A percentile compares a stretch with the other conserved stretches of the same genome.
phyloP scores from a whole-genome alignment of 2,888 invertebrate genomes.

The Epirrhoe tristata region DNA sequence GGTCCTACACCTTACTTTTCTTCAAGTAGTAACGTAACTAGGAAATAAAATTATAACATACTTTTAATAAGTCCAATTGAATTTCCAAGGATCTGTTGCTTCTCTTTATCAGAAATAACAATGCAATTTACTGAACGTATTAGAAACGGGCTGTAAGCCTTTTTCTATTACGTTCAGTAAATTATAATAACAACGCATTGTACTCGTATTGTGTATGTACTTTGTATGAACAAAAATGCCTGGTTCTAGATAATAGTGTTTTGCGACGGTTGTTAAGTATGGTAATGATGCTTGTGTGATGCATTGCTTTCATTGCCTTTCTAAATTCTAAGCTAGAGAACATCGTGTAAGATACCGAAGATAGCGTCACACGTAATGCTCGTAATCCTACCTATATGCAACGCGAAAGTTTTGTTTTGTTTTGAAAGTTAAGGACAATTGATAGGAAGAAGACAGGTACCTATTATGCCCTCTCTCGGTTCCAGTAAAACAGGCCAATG shows the following conservation, averaged over 20 bases:
- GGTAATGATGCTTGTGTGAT: constrained; percentile 41
- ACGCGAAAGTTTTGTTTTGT: not conserved
- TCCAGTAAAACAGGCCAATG: constrained; percentile 4
- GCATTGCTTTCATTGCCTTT: constrained; percentile 44
- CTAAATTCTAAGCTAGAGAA: constrained; percentile 38
- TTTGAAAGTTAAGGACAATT: not conserved
- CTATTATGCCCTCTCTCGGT: not conserved
- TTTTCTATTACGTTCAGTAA: constrained; percentile 46
- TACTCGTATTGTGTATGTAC: constrained; percentile 42
- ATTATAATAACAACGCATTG: constrained; percentile 49
- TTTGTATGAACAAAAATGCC: constrained; percentile 30
- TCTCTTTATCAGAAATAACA: not conserved
- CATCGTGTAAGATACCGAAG: not conserved
- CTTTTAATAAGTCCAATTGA: not conserved
- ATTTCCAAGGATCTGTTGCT: not conserved
- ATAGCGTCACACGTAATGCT: constrained; percentile 6
- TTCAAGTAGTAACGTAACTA: no score
- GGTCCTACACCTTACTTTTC: no score
- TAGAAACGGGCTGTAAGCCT: no score
- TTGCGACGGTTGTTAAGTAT: constrained; percentile 45
- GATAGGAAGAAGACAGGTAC: no score
- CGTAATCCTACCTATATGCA: not conserved
- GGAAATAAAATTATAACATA: not conserved
- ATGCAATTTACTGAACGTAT: no score
- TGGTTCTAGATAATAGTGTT: constrained; percentile 37